Base-by-base conservation (phyloP, 2,888 invertebrate species). In the Strigamia crassipes region DNA sequence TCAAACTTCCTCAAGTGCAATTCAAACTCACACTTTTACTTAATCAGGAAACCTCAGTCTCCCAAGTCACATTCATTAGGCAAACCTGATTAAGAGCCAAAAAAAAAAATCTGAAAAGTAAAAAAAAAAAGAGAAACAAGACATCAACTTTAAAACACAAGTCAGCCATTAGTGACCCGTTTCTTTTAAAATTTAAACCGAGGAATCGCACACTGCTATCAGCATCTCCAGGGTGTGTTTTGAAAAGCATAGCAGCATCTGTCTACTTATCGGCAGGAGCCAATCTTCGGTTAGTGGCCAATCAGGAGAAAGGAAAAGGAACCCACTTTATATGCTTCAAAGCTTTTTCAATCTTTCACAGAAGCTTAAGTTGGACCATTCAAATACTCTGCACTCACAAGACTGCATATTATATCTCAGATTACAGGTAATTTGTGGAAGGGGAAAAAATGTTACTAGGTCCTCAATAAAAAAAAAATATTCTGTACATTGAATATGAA, bases 271-370 rank as follows among this genome's bases (percentile, higher is more conserved):
- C 61, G 61, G 61, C 23, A 61, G 61, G 18, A 61, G 18, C 21
- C 61, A 61, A 61, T 61, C 61, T 61, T 61, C 9, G 6, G 61
- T 61, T 61, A 23, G 61, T 61, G 61, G 61, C n/a, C 6, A 61
- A 61, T 61, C 61, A 61, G 61, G 23, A 18, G 21, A 10, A 23
- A 61, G 21, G 18, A 21, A 23, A n/a, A n/a, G n/a, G 61, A 61
- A 61, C 18, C 61, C 61, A 21, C 61, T 61, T 61, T 61, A 61
- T 61, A 61, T 61, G 61, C 61, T 61, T 61, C 61, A 61, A 61
- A 61, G 61, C 61, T 61, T 61, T 61, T 61, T 61, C 61, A 61
- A 61, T 61, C 61, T 61, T 61, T 61, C 61, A 61, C 61, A 61
- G 61, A 8, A 61, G 61, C 61, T 61, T 61, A 61, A 18, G 61